These are phyloP conservation scores for Riptortus pedestris DNA, from an alignment of 1,140 invertebrate species.

Conservation along the genomic window DNA sequence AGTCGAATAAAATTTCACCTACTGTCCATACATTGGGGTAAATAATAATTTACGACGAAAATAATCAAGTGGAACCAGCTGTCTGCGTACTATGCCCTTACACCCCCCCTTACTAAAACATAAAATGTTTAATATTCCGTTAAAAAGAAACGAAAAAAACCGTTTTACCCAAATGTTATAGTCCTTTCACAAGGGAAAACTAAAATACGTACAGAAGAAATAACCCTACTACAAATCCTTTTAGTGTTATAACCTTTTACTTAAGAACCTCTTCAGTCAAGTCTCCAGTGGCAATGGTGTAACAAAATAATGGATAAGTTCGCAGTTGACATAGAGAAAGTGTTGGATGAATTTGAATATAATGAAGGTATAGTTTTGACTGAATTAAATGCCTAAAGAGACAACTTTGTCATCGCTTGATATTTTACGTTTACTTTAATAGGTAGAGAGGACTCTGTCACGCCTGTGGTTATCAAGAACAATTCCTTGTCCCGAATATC, in stretches of 20 bases:
- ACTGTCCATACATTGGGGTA: neutral
- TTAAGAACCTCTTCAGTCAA: conserved; percentile 14
- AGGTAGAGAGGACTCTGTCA: conserved; percentile 17
- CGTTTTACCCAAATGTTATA: no score
- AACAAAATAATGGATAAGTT: conserved; percentile 51
- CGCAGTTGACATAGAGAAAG: conserved; percentile 73
- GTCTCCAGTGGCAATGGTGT: conserved; percentile 20
- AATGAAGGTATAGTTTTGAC: conserved; percentile 46
- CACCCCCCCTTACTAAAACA: no score
- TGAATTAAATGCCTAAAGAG: conserved; percentile 9
- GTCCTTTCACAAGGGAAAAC: no score
- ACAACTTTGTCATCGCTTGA: conserved; percentile 9
- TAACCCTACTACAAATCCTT: no score
- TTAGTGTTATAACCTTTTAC: conserved; percentile 10
- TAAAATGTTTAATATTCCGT: no score
- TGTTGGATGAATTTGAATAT: conserved; percentile 76
- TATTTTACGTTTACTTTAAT: conserved; percentile 9
- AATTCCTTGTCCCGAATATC: conserved; percentile 21
- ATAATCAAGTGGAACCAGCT: conserved; percentile 18
- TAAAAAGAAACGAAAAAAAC: no score
- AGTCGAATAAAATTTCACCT: neutral
- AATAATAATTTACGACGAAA: conserved; percentile 3
- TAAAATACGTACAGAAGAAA: no score
- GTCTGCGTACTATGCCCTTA: no score
- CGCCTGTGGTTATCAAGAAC: conserved; percentile 23